Conservation (phyloP, 2,113 vertebrate species). For the Guaruba guarouba region DNA sequence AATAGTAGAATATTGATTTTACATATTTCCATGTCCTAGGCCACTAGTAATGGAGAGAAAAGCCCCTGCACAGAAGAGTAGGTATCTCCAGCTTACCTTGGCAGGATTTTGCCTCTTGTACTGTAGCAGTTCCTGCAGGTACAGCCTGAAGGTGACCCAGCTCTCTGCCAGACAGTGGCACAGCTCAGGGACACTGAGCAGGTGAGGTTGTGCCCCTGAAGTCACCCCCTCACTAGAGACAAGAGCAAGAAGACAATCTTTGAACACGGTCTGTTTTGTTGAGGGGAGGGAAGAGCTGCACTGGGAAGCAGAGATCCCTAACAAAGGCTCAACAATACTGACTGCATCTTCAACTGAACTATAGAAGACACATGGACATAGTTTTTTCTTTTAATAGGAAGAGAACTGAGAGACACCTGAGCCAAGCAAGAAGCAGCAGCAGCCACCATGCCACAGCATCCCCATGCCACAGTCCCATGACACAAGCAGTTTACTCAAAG, state of each 20-base stretch:
- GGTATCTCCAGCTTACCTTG: slow-evolving; percentile 79
- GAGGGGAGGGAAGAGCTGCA: neutral
- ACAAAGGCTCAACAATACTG: neutral
- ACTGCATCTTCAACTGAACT: neutral
- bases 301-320: neutral
- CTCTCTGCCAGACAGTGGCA: slow-evolving; percentile 95
- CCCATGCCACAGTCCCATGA: neutral
- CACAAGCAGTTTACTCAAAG: neutral
- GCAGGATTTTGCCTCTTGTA: slow-evolving; percentile 94
- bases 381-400: neutral
- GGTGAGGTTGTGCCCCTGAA: slow-evolving; percentile 80
- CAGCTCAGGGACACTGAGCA: slow-evolving; percentile 92
- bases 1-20: neutral
- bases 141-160: slow-evolving; percentile 91
- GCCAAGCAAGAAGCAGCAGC: neutral
- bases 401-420: neutral
- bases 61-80: slow-evolving; percentile 24
- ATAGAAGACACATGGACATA: neutral
- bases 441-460: neutral
- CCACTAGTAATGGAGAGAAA: neutral
- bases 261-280: slow-evolving; percentile 1
- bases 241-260: slow-evolving; percentile 67
- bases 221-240: slow-evolving; percentile 81
- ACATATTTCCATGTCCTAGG: neutral
- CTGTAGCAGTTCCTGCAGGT: slow-evolving; percentile 91